These are phyloP conservation scores for Aelia acuminata DNA, from an alignment of 2,888 invertebrate genomes.

Conservation along the genomic window DNA sequence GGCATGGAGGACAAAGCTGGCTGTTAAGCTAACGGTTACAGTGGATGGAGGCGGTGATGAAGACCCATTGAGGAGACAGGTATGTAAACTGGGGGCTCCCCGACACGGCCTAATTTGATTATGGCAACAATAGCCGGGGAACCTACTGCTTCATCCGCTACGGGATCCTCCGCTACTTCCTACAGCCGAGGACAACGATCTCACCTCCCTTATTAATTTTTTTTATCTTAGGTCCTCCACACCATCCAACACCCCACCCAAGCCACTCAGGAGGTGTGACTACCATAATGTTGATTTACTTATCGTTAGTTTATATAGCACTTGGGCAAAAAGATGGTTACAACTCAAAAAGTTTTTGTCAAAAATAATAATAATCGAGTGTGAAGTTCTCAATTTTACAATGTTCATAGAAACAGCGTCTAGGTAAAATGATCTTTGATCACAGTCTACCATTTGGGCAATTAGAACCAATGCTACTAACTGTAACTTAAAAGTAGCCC, in stretches of 20 bases:
- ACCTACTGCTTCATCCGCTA: conserved; percentile 21
- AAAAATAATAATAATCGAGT: no score
- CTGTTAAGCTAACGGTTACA: conserved; percentile 17
- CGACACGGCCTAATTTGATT: conserved; percentile 48
- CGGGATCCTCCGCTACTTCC: background rate
- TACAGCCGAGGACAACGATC: background rate
- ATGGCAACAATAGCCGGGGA: conserved; percentile 10
- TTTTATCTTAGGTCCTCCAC: background rate
- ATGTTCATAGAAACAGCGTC: no score
- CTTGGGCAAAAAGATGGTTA: no score
- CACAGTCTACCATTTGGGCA: no score
- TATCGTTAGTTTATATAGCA: no score
- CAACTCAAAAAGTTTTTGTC: no score
- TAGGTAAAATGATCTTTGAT: no score
- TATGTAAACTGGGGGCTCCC: conserved; percentile 22
- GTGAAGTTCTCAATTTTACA: no score
- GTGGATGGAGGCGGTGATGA: background rate
- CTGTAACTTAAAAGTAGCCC: no score
- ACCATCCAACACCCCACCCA: background rate
- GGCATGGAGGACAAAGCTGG: background rate
- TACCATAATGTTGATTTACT: no score
- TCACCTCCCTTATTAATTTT: background rate
- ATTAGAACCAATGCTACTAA: no score
- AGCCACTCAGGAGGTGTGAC: background rate
- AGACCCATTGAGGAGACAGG: conserved; percentile 39